Evolutionary conservation across 2,113 vertebrate species (phyloP).

Genomic region (Burhinus oedicnemus): DNA sequence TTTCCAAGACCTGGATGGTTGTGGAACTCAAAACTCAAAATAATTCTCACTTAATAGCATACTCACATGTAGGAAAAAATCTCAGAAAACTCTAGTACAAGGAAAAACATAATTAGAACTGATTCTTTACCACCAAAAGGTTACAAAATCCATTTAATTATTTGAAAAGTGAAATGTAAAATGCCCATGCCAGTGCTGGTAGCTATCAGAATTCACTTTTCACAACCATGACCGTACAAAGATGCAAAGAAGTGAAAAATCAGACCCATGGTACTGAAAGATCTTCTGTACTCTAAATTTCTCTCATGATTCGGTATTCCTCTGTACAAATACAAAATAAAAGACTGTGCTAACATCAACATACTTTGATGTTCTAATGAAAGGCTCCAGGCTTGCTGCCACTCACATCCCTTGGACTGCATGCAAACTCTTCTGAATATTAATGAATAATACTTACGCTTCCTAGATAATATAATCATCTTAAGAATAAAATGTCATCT

Average conservation of each 20-base stretch:
- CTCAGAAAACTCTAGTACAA: neutral
- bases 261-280: neutral
- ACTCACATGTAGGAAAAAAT: neutral
- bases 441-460: neutral
- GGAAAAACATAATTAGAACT: neutral
- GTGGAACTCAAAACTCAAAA: neutral
- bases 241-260: neutral
- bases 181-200: neutral
- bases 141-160: neutral
- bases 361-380: neutral
- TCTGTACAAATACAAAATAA: neutral
- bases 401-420: neutral
- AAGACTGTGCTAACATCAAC: neutral
- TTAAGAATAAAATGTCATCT: neutral
- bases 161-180: neutral
- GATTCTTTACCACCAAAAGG: neutral
- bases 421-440: neutral
- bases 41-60: neutral
- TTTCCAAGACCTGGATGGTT: neutral
- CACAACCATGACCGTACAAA: neutral
- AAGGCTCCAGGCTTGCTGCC: neutral
- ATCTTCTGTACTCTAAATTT: neutral
- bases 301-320: neutral
- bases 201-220: neutral
- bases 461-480: neutral